A percentile compares a stretch with the other conserved stretches of the same genome.
phyloP scores from a whole-genome alignment of 2,113 vertebrate genomes.

The Meriones unguiculatus region DNA sequence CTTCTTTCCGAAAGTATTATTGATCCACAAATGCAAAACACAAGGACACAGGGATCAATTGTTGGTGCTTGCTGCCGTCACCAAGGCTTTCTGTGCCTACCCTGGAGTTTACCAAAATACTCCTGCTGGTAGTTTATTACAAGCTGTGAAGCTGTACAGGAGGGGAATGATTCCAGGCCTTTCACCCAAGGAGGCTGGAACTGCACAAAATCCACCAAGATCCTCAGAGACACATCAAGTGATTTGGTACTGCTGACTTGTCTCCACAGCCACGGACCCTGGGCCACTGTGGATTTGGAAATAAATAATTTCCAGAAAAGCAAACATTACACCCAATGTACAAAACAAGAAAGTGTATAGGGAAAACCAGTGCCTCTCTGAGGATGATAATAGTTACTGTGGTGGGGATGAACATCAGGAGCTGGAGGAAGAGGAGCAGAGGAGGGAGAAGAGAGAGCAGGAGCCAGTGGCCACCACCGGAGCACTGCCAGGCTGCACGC shows the following conservation, averaged over 20 bases:
- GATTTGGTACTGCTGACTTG: background rate
- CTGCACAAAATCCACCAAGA: background rate
- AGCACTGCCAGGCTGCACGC: background rate
- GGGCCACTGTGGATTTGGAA: background rate
- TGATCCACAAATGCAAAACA: background rate
- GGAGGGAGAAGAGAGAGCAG: background rate
- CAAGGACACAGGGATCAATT: background rate
- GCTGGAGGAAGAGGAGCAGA: too few species aligned
- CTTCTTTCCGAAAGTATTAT: background rate
- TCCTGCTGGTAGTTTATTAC: background rate
- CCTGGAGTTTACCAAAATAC: conserved; percentile 31
- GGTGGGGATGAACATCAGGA: background rate
- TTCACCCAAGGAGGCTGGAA: background rate
- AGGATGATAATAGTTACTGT: too few species aligned
- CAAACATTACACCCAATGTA: background rate
- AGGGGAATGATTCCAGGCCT: background rate
- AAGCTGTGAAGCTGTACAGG: background rate
- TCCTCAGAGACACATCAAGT: background rate
- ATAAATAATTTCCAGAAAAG: conserved; percentile 10
- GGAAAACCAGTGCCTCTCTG: background rate
- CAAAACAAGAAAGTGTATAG: background rate
- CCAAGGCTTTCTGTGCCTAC: background rate
- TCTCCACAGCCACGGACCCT: background rate
- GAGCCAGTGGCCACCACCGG: background rate
- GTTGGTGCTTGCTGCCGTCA: background rate